These are phyloP conservation scores for Sarcophaga rosellei DNA, from an alignment of 2,888 invertebrate species.

Conservation along the genomic window DNA sequence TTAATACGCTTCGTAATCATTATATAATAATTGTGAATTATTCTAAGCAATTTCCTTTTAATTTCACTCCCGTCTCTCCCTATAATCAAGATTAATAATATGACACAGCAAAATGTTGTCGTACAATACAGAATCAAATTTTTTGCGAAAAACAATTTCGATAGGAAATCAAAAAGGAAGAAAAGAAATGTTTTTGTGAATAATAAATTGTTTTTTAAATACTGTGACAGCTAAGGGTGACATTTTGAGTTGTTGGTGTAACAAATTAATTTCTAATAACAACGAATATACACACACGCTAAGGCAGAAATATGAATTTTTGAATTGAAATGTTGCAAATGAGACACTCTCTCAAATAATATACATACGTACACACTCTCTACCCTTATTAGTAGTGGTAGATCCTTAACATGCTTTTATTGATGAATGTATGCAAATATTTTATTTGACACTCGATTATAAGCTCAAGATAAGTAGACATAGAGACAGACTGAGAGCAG, in stretches of 20 bases:
- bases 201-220: slow-evolving; percentile 66
- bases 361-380: not conserved
- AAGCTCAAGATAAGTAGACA: not conserved
- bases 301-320: slow-evolving; percentile 1
- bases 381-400: not conserved
- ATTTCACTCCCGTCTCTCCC: not conserved
- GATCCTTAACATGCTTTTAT: not conserved
- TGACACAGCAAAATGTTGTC: slow-evolving; percentile 28
- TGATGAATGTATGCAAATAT: not conserved
- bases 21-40: no score
- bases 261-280: slow-evolving; percentile 61
- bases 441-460: slow-evolving; percentile 19
- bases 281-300: not conserved
- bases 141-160: not conserved
- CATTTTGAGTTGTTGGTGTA: slow-evolving; percentile 55
- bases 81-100: slow-evolving; percentile 2
- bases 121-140: not conserved
- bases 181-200: slow-evolving; percentile 23
- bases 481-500: not conserved
- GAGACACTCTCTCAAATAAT: slow-evolving; percentile 38
- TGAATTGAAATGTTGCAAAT: slow-evolving; percentile 16
- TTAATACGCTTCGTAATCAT: no score
- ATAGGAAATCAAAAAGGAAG: slow-evolving; percentile 37
- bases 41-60: no score
- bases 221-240: slow-evolving; percentile 55